Conservation (phyloP, 2,113 vertebrate species). For the Chroicocephalus ridibundus region DNA sequence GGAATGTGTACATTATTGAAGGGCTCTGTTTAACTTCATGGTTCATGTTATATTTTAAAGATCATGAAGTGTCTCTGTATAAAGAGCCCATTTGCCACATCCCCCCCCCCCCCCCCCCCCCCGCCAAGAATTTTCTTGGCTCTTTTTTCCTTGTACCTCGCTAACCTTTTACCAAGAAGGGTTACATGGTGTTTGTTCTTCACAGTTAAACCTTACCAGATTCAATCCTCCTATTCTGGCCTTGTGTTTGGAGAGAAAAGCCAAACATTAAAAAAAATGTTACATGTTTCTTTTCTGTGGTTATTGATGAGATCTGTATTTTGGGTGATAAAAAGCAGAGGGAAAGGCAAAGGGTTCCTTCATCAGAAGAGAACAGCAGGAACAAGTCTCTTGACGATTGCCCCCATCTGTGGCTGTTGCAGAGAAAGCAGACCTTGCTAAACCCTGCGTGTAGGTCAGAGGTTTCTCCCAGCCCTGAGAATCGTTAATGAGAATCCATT, state of each 20-base stretch:
- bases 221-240: neutral
- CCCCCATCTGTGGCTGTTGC: neutral
- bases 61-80: neutral
- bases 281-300: neutral
- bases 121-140: neutral
- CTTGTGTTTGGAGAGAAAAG: neutral
- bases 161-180: neutral
- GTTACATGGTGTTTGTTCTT: neutral
- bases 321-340: neutral
- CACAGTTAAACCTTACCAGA: neutral
- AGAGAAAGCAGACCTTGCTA: neutral
- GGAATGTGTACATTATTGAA: neutral
- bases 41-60: neutral
- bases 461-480: neutral
- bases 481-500: neutral
- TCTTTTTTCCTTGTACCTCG: neutral
- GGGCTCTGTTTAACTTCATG: neutral
- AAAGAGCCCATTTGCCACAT: neutral
- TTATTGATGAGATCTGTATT: neutral
- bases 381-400: neutral
- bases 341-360: neutral
- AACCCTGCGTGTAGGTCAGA: neutral
- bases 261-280: neutral
- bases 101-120: fast-evolving
- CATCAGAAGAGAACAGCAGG: neutral